These are phyloP conservation scores for Nephrotoma appendiculata DNA, from an alignment of 2,888 invertebrate species.

Conservation along the genomic window DNA sequence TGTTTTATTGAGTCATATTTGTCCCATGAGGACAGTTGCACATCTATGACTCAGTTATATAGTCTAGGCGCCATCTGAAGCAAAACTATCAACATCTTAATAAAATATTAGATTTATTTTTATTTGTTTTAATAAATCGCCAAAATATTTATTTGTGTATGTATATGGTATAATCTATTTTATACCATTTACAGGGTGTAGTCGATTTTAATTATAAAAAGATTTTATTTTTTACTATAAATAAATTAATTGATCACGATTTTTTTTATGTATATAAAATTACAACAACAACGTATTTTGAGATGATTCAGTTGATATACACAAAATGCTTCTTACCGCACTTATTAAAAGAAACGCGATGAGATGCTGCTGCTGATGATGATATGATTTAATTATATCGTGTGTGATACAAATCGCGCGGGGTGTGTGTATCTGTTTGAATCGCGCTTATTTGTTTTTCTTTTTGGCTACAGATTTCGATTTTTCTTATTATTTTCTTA, in stretches of 20 bases:
- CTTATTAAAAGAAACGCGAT: background rate
- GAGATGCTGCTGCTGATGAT: background rate
- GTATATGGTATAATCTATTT: background rate
- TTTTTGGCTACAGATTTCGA: background rate
- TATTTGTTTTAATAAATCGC: background rate
- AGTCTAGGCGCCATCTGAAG: background rate
- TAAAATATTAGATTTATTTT: background rate
- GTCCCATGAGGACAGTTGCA: background rate
- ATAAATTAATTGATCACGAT: background rate
- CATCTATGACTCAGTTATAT: background rate
- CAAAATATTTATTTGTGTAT: background rate
- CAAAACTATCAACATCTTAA: background rate
- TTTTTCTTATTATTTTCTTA: background rate
- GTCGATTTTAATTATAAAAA: background rate
- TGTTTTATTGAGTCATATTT: no score
- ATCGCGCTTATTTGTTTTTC: background rate
- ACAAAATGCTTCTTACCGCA: background rate
- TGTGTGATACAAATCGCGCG: background rate
- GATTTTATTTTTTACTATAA: background rate
- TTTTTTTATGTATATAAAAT: background rate
- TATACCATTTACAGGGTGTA: background rate
- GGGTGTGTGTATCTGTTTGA: background rate
- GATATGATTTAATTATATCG: background rate
- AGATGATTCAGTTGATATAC: background rate
- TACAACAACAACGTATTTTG: background rate